Conservation (phyloP, 1,140 invertebrate species). For the Paraescarpia echinospica region DNA sequence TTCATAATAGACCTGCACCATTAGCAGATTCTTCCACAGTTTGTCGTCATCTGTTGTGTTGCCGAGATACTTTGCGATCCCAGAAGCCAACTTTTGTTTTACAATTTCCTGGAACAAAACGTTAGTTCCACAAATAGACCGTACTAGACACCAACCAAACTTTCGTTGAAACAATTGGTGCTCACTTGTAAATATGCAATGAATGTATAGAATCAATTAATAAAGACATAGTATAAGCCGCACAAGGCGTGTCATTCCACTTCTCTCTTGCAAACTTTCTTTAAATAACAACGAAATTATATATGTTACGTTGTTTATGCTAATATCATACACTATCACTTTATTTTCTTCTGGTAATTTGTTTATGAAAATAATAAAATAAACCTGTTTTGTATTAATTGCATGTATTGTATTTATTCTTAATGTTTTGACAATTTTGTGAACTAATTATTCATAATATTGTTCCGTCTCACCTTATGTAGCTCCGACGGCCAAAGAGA, state of each 20-base stretch:
- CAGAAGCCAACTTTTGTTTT: background rate
- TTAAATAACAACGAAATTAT: background rate
- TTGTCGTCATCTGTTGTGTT: background rate
- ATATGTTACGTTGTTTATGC: background rate
- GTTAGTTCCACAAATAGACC: background rate
- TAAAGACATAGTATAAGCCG: too few species aligned
- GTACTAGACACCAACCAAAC: too few species aligned
- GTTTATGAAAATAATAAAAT: background rate
- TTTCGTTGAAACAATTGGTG: background rate
- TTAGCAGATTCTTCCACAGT: slow-evolving; percentile 11
- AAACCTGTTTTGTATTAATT: too few species aligned
- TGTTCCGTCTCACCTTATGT: background rate
- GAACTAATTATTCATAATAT: background rate
- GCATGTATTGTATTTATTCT: too few species aligned
- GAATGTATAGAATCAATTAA: background rate
- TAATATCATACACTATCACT: too few species aligned
- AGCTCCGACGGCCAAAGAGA: background rate
- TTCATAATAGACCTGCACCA: slow-evolving; percentile 19
- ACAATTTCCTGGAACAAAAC: background rate
- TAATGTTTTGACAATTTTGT: too few species aligned
- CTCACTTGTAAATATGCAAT: background rate
- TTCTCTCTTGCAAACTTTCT: background rate
- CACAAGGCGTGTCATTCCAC: too few species aligned
- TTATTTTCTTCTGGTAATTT: background rate
- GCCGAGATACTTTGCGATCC: background rate